phyloP scores from a whole-genome alignment of 2,113 vertebrate genomes.

The Acanthisitta chloris region DNA sequence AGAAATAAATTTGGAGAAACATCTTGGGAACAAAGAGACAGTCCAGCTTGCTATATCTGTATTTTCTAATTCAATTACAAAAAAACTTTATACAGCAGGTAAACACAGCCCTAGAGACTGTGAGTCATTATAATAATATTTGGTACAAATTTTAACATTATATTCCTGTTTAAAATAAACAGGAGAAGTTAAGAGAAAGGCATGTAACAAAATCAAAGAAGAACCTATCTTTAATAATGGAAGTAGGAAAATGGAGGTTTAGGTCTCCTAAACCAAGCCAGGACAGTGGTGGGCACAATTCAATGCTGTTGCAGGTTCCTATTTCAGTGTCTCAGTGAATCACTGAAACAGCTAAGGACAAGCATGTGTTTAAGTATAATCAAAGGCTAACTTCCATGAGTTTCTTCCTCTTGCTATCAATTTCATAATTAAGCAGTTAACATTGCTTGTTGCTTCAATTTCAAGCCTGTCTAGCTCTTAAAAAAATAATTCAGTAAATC shows the following conservation, averaged over 20 bases:
- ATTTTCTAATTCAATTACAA: background rate
- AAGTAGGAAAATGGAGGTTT: background rate
- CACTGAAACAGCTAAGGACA: background rate
- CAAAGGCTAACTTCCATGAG: background rate
- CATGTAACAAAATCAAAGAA: background rate
- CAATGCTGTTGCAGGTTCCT: background rate
- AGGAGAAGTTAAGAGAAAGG: background rate
- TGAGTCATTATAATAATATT: background rate
- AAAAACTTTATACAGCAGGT: background rate
- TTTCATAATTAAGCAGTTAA: slow-evolving; percentile 20
- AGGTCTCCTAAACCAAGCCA: background rate
- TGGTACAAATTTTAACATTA: background rate
- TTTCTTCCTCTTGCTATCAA: background rate
- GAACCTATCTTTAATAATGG: background rate
- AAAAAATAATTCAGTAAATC: background rate
- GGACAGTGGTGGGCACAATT: background rate
- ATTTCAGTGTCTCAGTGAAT: background rate
- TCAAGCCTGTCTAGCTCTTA: slow-evolving; percentile 23
- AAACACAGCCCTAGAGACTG: background rate
- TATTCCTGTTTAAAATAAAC: background rate
- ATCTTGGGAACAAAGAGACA: background rate
- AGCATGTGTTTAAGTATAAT: background rate
- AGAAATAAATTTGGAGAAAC: background rate
- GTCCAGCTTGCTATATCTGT: background rate
- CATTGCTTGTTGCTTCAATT: slow-evolving; percentile 27